These are phyloP conservation scores for Cassiopea xamachana DNA, from an alignment of 30 jellyfish, hydroid and myxozoan genomes.

Conservation along the genomic window DNA sequence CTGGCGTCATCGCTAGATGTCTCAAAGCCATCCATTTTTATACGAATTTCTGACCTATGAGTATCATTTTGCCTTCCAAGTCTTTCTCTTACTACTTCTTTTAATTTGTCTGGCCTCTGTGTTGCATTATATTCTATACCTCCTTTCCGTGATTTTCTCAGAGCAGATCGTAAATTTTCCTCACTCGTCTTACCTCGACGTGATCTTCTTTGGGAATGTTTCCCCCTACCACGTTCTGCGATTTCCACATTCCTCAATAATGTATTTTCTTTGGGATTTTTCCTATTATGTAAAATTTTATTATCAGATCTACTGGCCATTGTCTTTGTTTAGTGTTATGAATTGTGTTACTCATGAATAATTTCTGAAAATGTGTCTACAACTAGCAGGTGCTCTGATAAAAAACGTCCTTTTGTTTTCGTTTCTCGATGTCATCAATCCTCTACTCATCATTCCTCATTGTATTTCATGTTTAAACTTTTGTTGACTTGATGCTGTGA, in stretches of 20 bases:
- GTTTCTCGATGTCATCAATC: not conserved
- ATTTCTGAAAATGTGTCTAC: not conserved
- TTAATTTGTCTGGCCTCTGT: not conserved
- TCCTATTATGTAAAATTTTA: not conserved
- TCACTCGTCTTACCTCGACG: not conserved
- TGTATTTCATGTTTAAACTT: not conserved
- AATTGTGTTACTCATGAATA: conserved; percentile 6
- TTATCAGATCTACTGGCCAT: not conserved
- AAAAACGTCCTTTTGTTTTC: not conserved
- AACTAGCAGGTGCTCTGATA: conserved; percentile 3
- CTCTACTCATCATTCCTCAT: not conserved
- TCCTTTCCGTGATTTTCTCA: not conserved
- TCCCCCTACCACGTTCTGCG: not conserved
- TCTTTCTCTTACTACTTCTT: not conserved
- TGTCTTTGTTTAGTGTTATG: not conserved
- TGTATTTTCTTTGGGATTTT: not conserved
- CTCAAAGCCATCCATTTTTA: conserved; percentile 16
- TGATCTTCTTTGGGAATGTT: not conserved
- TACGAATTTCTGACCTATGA: not conserved
- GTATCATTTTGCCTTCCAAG: not conserved
- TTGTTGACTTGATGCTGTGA: no score
- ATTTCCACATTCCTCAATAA: not conserved
- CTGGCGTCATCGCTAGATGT: conserved; percentile 18
- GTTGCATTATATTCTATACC: not conserved
- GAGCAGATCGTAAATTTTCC: not conserved